phyloP scores from a whole-genome alignment of 37 sponge, comb jelly and placozoan genomes.

The Chondrosia reniformis region DNA sequence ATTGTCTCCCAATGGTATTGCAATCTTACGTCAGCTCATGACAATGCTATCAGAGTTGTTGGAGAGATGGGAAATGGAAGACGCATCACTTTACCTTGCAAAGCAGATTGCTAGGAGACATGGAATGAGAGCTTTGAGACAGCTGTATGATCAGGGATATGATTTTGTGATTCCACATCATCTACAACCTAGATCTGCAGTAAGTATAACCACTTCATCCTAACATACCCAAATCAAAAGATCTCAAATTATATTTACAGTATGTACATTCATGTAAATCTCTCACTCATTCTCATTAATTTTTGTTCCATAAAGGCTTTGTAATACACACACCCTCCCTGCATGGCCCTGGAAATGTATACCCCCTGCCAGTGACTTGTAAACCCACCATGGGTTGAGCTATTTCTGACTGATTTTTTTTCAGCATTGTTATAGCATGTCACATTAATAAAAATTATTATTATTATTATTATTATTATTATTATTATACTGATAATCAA shows the following conservation, averaged over 20 bases:
- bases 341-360: too few species aligned
- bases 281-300: too few species aligned
- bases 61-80: neutral
- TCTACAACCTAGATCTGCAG: neutral
- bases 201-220: neutral
- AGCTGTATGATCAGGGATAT: slow-evolving; percentile 10
- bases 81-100: slow-evolving; percentile 36
- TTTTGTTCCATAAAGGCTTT: too few species aligned
- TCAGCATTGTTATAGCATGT: too few species aligned
- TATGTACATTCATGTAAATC: too few species aligned
- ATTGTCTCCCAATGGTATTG: slow-evolving; percentile 18
- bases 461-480: neutral
- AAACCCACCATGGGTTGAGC: too few species aligned
- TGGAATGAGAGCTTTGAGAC: slow-evolving; percentile 43
- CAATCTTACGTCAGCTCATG: slow-evolving; percentile 10
- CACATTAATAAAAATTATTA: neutral
- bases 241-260: too few species aligned
- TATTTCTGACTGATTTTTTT: too few species aligned
- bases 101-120: slow-evolving; percentile 57
- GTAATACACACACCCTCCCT: too few species aligned
- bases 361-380: too few species aligned
- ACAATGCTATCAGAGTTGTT: slow-evolving; percentile 14
- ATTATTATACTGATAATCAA: too few species aligned
- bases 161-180: neutral
- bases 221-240: too few species aligned